Base-by-base conservation (phyloP, 1,140 invertebrate species). In the Gonatopus flavifemur region DNA sequence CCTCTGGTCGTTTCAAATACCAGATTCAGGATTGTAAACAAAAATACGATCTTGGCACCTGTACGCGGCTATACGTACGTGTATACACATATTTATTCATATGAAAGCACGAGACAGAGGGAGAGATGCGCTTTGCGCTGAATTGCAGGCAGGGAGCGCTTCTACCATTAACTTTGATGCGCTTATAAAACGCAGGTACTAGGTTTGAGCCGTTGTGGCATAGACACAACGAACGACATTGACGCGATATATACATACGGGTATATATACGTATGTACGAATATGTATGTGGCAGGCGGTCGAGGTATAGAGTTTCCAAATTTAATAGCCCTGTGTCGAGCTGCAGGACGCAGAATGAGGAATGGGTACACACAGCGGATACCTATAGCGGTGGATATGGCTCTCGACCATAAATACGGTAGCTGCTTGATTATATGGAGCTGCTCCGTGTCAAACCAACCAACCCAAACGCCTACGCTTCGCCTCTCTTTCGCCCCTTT, bases 291-390 rank as follows among this genome's bases (percentile, higher is more conserved):
- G 40, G 52, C 21, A n/a, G n/a, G 18, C 49, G 33, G 35, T 35
- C 43, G 44, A 44, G 55, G 59, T 73, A 72, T 73, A 70, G 62
- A 67, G 67, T 72, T 74, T 70, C 71, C 64, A 72, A 72, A 74
- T 74, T 74, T 74, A 74, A 74, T 71, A 72, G 67, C 64, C 52
- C 66, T 70, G 67, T 59, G 59, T 56, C 49, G 54, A 40, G 53
- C 51, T 37, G 41, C 46, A 57, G 59, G 52, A 62, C 47, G 45
- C 59, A 60, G 64, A 61, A 67, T 61, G 69, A 68, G 66, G 58
- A 67, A 68, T 68, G 66, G 58, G 49, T 50, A 66, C 62, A 48
- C 56, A 59, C 41, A 39, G 37, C 62, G 59, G 52, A 49, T 55
- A 59, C n/a, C n/a, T n/a, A n/a, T n/a, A n/a, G n/a, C 37, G 32